Conservation (phyloP, 1,140 invertebrate species). For the Pseudachorutes palmiensis region DNA sequence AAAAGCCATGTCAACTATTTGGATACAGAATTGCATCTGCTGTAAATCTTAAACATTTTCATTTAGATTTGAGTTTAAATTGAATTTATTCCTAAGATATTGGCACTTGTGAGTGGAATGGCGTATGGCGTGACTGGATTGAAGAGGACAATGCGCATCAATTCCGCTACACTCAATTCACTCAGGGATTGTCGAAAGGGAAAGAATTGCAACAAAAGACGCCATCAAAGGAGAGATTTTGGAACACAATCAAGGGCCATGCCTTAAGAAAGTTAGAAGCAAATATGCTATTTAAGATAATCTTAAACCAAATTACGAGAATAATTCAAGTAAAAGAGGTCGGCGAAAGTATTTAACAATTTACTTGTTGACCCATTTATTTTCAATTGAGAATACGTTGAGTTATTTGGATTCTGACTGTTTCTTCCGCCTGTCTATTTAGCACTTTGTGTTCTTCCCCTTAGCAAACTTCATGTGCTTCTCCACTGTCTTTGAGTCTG, state of each 20-base stretch:
- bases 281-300: no score
- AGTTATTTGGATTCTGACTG: no score
- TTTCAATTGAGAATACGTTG: no score
- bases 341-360: no score
- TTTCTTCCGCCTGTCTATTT: no score
- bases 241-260: no score
- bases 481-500: background rate
- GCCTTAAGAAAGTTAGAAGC: no score
- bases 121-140: background rate
- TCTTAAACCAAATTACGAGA: no score
- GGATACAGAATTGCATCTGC: background rate
- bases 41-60: background rate
- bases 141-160: background rate
- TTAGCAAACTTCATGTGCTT: constrained; percentile 2
- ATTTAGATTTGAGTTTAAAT: background rate
- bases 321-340: no score
- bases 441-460: no score
- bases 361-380: no score
- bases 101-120: background rate
- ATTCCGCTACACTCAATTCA: background rate
- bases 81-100: background rate
- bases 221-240: no score
- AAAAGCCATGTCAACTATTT: background rate
- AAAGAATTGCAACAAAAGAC: background rate
- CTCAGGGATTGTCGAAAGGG: background rate